A percentile compares a stretch with the other conserved stretches of the same genome.
These are phyloP conservation scores for Eupithecia pulchellata DNA, from an alignment of 2,888 invertebrate species.

Conservation along the genomic window DNA sequence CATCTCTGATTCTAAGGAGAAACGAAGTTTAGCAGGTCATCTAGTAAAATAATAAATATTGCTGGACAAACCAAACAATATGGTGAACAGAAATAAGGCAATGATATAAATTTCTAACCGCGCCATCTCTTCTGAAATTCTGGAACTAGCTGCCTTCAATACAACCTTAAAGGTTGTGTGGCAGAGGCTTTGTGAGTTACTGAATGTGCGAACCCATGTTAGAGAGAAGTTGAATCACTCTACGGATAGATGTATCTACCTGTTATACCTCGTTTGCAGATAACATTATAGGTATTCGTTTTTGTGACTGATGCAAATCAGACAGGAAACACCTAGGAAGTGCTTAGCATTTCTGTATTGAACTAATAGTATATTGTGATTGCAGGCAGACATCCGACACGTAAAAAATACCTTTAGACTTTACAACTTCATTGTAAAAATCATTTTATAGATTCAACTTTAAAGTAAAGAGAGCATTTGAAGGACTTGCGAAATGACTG, in stretches of 20 bases:
- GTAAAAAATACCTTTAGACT: no score
- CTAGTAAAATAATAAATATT: no score
- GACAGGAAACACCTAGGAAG: neutral
- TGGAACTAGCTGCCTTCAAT: neutral
- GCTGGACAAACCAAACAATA: neutral
- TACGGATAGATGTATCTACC: slow-evolving; percentile 69
- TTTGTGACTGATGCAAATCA: neutral
- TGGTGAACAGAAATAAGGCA: neutral
- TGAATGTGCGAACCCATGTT: neutral
- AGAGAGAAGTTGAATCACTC: slow-evolving; percentile 57
- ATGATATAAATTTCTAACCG: neutral
- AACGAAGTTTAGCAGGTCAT: no score
- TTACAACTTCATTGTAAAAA: no score
- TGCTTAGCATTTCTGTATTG: neutral
- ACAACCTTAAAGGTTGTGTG: no score
- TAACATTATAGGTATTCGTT: neutral
- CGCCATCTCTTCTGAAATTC: neutral
- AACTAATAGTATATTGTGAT: neutral
- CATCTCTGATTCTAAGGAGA: no score
- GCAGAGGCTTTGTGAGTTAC: neutral
- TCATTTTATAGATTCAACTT: no score
- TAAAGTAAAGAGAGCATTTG: no score
- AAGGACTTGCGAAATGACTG: no score
- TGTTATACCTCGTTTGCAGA: slow-evolving; percentile 23
- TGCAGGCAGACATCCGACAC: neutral